Percentiles rank a stretch among this genome's conserved stretches.
Conservation (phyloP, 2,888 invertebrate genomes). For the Candidula unifasciata region DNA sequence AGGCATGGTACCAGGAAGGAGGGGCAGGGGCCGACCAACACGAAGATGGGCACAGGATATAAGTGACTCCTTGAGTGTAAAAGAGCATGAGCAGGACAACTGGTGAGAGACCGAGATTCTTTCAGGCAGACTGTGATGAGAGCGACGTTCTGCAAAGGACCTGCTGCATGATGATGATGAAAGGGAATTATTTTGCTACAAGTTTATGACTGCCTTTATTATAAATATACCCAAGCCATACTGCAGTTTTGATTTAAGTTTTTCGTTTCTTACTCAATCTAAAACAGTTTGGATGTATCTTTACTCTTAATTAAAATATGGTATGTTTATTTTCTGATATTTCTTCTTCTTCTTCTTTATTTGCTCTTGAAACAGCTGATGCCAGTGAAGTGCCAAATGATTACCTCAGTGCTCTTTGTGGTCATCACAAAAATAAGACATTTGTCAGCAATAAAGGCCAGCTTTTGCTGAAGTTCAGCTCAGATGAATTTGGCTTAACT, state of each 20-base stretch:
- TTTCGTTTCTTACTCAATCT: not conserved
- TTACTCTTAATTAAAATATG: not conserved
- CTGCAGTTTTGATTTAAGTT: not conserved
- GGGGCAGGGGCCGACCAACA: too few relatives aligned
- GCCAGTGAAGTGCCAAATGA: not conserved
- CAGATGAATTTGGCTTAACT: not conserved
- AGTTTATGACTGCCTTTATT: not conserved
- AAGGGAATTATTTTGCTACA: too few relatives aligned
- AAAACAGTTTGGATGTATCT: not conserved
- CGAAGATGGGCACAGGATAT: too few relatives aligned
- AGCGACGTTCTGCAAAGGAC: too few relatives aligned
- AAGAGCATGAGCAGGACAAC: too few relatives aligned
- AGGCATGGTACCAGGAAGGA: too few relatives aligned
- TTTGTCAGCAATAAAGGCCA: not conserved
- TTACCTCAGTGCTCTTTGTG: not conserved
- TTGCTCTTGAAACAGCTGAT: not conserved
- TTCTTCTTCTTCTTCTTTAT: not conserved
- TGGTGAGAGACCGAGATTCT: too few relatives aligned
- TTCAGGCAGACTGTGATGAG: too few relatives aligned
- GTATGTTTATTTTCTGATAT: not conserved
- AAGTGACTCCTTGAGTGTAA: too few relatives aligned
- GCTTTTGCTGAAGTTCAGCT: not conserved
- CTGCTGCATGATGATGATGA: too few relatives aligned
- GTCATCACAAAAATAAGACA: not conserved
- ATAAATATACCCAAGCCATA: not conserved